Conservation (phyloP, 2,113 vertebrate genomes). For the Polypterus bichir region DNA sequence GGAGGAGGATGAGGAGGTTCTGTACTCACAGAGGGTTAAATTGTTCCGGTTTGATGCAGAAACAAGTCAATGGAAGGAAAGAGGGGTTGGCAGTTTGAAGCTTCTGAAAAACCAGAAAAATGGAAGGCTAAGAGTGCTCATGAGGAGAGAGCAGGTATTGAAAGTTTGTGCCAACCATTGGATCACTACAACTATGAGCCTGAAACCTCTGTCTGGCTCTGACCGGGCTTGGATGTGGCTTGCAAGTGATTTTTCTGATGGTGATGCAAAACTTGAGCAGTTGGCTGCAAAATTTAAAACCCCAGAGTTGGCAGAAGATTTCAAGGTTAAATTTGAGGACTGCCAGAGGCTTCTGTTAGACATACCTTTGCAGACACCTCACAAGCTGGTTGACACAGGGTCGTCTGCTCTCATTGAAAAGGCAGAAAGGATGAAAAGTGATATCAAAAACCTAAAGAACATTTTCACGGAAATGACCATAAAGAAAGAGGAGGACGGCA, state of each 20-base stretch:
- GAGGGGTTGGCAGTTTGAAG: slow-evolving; percentile 83
- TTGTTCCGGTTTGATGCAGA: slow-evolving; percentile 83
- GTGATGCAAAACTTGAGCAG: slow-evolving; percentile 75
- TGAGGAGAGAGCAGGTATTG: slow-evolving; percentile 90
- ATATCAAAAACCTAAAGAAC: slow-evolving; percentile 86
- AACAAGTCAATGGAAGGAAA: slow-evolving; percentile 90
- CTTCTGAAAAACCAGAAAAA: slow-evolving; percentile 82
- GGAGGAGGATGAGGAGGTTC: slow-evolving; percentile 82
- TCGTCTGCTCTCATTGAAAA: slow-evolving; percentile 89
- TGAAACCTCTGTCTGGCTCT: slow-evolving; percentile 83
- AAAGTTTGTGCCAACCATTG: slow-evolving; percentile 97
- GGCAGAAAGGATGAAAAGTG: slow-evolving; percentile 95
- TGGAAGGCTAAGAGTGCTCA: slow-evolving; percentile 79
- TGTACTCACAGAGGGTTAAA: slow-evolving; percentile 85
- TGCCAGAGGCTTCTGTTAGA: slow-evolving; percentile 81
- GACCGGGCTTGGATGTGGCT: slow-evolving; percentile 94
- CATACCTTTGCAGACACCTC: slow-evolving; percentile 90
- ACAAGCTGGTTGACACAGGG: slow-evolving; percentile 85
- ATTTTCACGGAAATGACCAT: slow-evolving; percentile 78
- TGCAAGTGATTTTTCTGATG: slow-evolving; percentile 89
- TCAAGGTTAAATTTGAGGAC: slow-evolving; percentile 89
- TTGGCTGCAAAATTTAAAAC: slow-evolving; percentile 92
- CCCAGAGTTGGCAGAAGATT: slow-evolving; percentile 78
- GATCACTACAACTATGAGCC: slow-evolving; percentile 95
- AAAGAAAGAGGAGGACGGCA: slow-evolving; percentile 60